Conservation (phyloP, 2,888 invertebrate genomes). For the Acronicta aceris region DNA sequence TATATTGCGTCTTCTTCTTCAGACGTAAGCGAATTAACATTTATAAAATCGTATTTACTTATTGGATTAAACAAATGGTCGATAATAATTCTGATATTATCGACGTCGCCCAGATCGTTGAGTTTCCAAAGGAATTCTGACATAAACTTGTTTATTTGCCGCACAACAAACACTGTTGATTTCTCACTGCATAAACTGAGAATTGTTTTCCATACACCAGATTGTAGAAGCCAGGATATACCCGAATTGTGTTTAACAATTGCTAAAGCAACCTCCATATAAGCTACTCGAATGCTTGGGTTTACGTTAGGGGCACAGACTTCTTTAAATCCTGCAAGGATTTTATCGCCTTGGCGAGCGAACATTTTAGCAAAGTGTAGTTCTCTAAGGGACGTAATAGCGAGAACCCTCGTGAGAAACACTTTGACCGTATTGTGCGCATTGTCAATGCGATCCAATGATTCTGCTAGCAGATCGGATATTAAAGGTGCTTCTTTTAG, state of each 20-base stretch:
- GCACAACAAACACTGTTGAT: constrained; percentile 92
- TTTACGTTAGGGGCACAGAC: constrained; percentile 76
- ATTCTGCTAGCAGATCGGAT: constrained; percentile 71
- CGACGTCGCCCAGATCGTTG: constrained; percentile 81
- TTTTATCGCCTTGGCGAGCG: constrained; percentile 68
- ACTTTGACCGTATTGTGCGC: constrained; percentile 81
- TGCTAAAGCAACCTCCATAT: constrained; percentile 90
- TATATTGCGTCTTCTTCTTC: constrained; percentile 86
- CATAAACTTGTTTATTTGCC: constrained; percentile 91
- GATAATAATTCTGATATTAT: constrained; percentile 88
- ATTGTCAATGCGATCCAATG: constrained; percentile 63
- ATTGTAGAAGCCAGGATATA: constrained; percentile 90
- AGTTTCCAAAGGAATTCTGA: constrained; percentile 89
- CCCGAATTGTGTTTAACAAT: constrained; percentile 91
- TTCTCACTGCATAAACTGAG: constrained; percentile 90
- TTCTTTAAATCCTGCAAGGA: constrained; percentile 67
- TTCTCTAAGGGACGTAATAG: constrained; percentile 89
- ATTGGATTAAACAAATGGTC: constrained; percentile 89
- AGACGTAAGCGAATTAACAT: constrained; percentile 83
- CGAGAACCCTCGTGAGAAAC: constrained; percentile 91
- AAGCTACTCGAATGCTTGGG: constrained; percentile 91
- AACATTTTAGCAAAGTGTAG: constrained; percentile 89
- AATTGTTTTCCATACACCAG: constrained; percentile 91
- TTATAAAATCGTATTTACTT: constrained; percentile 85
- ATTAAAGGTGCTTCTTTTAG: constrained; percentile 68